These are phyloP conservation scores for Psococerastis gibbosa DNA, from an alignment of 2,888 invertebrate genomes.

Conservation along the genomic window DNA sequence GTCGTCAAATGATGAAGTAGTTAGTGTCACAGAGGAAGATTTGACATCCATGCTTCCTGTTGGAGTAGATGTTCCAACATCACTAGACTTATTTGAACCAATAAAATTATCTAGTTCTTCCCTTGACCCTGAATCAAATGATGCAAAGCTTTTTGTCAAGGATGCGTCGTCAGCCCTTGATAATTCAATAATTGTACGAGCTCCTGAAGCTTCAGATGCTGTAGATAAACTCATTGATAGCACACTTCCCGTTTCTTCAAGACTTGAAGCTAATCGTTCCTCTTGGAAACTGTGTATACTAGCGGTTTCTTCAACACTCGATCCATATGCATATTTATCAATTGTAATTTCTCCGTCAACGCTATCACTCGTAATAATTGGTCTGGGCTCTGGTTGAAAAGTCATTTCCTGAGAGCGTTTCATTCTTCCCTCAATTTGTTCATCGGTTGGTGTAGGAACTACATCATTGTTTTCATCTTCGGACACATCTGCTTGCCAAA, in stretches of 20 bases:
- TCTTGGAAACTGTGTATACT: slow-evolving; percentile 26
- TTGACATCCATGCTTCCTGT: slow-evolving; percentile 21
- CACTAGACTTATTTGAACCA: slow-evolving; percentile 14
- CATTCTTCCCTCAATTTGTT: slow-evolving; percentile 32
- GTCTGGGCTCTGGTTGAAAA: slow-evolving; percentile 39
- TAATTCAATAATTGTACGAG: slow-evolving; percentile 28
- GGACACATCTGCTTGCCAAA: slow-evolving; percentile 26
- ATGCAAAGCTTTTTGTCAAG: slow-evolving; percentile 13
- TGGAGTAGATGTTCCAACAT: slow-evolving; percentile 26
- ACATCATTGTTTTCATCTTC: slow-evolving; percentile 27
- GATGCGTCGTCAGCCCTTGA: slow-evolving; percentile 26
- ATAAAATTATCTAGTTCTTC: slow-evolving; percentile 23
- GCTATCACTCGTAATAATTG: slow-evolving; percentile 23
- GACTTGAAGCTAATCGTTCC: slow-evolving; percentile 33
- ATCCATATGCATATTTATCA: slow-evolving; percentile 23
- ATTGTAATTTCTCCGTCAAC: slow-evolving; percentile 12
- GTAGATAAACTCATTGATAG: slow-evolving; percentile 34
- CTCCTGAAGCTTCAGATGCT: slow-evolving; percentile 30
- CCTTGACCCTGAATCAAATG: slow-evolving; percentile 20
- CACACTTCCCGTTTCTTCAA: slow-evolving; percentile 35
- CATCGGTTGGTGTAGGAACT: slow-evolving; percentile 14
- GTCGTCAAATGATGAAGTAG: slow-evolving; percentile 29
- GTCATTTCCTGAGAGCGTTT: slow-evolving; percentile 83
- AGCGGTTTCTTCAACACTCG: slow-evolving; percentile 26
- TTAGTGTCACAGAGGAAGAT: slow-evolving; percentile 31